phyloP scores from a whole-genome alignment of 1,140 invertebrate species.

The Panulirus ornatus region DNA sequence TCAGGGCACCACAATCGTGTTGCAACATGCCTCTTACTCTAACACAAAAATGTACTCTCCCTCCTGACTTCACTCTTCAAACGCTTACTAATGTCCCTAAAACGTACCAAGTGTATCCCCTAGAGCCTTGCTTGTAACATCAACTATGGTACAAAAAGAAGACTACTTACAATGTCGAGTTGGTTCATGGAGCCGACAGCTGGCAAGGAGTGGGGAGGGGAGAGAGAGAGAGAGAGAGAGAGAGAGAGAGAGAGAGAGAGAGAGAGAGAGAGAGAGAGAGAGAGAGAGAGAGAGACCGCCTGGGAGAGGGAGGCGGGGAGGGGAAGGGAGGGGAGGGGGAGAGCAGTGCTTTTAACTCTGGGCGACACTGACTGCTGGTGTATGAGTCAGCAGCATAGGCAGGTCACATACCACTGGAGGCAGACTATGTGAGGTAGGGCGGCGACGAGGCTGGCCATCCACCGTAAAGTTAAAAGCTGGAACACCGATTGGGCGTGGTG shows the following conservation, averaged over 20 bases:
- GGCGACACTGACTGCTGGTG: slow-evolving; percentile 19
- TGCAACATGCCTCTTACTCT: too few relatives aligned
- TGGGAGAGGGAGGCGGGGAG: neutral
- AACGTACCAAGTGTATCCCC: too few relatives aligned
- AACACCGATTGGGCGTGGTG: neutral
- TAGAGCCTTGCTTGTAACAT: too few relatives aligned
- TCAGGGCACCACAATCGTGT: too few relatives aligned
- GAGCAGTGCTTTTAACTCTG: neutral
- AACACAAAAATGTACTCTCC: too few relatives aligned
- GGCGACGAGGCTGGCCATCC: neutral
- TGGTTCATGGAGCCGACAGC: neutral
- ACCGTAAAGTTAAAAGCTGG: neutral
- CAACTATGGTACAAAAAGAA: too few relatives aligned
- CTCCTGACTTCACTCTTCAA: too few relatives aligned
- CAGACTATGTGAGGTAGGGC: neutral
- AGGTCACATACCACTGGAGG: slow-evolving; percentile 35
- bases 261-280: neutral
- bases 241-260: neutral
- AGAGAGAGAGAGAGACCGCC: neutral
- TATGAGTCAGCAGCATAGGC: slow-evolving; percentile 29
- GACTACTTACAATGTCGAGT: neutral
- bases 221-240: neutral
- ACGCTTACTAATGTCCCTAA: too few relatives aligned
- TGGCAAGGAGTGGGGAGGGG: neutral
- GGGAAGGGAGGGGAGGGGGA: neutral